These are phyloP conservation scores for Poecile montanus DNA, from an alignment of 2,797 vertebrate genomes.

Conservation along the genomic window DNA sequence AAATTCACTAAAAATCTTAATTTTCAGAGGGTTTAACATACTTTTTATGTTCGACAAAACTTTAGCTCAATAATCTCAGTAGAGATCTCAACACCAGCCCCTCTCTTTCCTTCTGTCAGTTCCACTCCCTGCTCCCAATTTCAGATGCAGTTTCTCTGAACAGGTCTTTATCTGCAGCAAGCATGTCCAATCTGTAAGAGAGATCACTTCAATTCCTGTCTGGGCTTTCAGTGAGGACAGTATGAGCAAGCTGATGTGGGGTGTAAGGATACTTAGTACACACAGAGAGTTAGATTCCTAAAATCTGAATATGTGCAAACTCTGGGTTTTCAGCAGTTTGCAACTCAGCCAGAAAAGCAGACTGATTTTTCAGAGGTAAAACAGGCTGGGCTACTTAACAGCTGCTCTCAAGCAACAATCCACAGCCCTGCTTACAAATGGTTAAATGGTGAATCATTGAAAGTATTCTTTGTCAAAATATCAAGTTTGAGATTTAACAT, in stretches of 20 bases:
- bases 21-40: background rate
- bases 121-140: background rate
- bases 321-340: background rate
- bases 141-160: background rate
- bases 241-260: rapidly evolving
- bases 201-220: background rate
- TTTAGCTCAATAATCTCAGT: background rate
- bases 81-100: background rate
- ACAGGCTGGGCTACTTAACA: background rate
- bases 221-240: background rate
- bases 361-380: background rate
- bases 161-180: background rate
- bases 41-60: background rate
- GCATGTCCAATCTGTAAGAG: background rate
- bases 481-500: background rate
- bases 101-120: background rate
- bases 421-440: background rate
- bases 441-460: background rate
- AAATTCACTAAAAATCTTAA: background rate
- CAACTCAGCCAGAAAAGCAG: background rate
- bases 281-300: background rate
- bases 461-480: background rate
- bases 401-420: background rate
- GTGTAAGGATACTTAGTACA: background rate
- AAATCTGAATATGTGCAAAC: background rate